Percentiles rank a stretch among this genome's conserved stretches.
Conservation (phyloP, 2,113 vertebrate genomes). For the Strigops habroptila region DNA sequence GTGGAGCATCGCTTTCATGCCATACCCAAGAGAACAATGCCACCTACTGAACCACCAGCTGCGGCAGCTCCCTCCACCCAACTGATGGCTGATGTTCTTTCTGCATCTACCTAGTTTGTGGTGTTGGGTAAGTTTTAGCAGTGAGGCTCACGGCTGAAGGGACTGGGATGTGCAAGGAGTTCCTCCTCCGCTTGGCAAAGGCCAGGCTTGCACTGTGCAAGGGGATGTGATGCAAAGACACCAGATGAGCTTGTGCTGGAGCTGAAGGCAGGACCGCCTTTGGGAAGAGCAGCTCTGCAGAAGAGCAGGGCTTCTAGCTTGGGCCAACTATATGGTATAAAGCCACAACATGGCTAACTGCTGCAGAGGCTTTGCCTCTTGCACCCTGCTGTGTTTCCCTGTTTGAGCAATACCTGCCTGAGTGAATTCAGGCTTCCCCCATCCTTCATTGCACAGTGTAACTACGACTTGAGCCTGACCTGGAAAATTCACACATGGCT, state of each 20-base stretch:
- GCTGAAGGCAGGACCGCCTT: neutral
- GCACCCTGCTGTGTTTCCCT: neutral
- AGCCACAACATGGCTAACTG: neutral
- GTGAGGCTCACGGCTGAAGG: neutral
- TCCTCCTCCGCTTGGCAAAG: neutral
- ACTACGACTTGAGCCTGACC: neutral
- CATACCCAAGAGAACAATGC: neutral
- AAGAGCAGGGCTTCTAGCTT: neutral
- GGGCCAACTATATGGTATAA: rapidly evolving
- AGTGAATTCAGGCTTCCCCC: neutral
- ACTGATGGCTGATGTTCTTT: neutral
- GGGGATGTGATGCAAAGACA: neutral
- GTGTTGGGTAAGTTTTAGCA: neutral
- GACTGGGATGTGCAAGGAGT: neutral
- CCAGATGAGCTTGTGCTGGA: neutral
- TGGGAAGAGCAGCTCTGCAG: neutral
- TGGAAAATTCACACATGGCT: neutral
- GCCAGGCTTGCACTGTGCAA: neutral
- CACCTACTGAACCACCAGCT: neutral
- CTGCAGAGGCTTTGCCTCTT: neutral
- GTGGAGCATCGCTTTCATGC: rapidly evolving
- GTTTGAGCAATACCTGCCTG: neutral
- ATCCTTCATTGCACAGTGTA: rapidly evolving
- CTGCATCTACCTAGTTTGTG: neutral
- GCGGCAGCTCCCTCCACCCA: neutral